Conservation (phyloP, 2,113 vertebrate genomes). For the Zingel zingel region DNA sequence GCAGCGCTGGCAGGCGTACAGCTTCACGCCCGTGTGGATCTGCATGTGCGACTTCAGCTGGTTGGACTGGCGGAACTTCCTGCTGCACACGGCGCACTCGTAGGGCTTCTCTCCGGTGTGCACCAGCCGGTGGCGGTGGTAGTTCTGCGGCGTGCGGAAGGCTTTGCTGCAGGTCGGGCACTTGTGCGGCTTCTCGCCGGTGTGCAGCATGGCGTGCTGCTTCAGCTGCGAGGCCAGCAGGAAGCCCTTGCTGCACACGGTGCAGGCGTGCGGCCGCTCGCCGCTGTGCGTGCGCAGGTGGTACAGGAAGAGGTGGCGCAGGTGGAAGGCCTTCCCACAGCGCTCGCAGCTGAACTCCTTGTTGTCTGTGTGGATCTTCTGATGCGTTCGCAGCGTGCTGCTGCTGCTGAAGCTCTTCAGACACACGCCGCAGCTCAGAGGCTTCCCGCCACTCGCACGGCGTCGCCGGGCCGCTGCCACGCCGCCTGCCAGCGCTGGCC, state of each 20-base stretch:
- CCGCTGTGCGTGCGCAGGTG: slow-evolving; percentile 73
- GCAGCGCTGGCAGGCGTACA: slow-evolving; percentile 73
- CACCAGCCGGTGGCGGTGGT: slow-evolving; percentile 74
- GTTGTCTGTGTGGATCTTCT: slow-evolving; percentile 70
- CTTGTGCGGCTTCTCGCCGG: slow-evolving; percentile 70
- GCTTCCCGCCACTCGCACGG: not conserved
- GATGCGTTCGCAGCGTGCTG: slow-evolving; percentile 62
- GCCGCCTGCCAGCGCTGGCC: rapidly evolving
- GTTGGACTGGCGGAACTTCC: slow-evolving; percentile 76
- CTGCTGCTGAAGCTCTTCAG: slow-evolving; percentile 70
- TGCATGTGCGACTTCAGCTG: slow-evolving; percentile 82
- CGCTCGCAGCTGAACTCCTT: slow-evolving; percentile 70
- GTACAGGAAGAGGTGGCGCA: slow-evolving; percentile 69
- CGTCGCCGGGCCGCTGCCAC: not conserved
- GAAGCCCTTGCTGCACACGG: slow-evolving; percentile 83
- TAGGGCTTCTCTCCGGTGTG: slow-evolving; percentile 79
- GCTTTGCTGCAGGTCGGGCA: slow-evolving; percentile 68
- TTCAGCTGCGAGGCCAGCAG: slow-evolving; percentile 72
- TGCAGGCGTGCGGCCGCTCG: slow-evolving; percentile 71
- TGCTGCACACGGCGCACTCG: slow-evolving; percentile 66
- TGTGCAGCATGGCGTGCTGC: slow-evolving; percentile 78
- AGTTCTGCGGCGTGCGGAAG: slow-evolving; percentile 75
- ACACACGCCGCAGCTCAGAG: slow-evolving; percentile 67
- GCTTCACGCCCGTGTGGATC: slow-evolving; percentile 77
- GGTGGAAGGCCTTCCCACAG: slow-evolving; percentile 72